Percentiles rank a stretch among this genome's conserved stretches.
Conservation (phyloP, 1,140 invertebrate genomes). For the Yoshiicerus persimilis region DNA sequence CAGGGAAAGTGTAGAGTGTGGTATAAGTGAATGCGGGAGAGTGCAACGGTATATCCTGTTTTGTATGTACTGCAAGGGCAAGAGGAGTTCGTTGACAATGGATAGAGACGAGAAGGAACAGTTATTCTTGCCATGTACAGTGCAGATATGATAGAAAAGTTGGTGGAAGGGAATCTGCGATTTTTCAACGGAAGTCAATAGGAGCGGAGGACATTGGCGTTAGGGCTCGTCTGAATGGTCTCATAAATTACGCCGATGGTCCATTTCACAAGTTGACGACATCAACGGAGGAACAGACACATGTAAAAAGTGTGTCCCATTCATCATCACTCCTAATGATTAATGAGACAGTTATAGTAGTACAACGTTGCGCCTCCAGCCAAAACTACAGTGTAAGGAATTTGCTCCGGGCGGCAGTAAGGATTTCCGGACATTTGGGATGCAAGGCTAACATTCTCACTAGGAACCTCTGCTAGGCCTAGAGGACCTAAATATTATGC, state of each 20-base stretch:
- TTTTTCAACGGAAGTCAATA: constrained; percentile 39
- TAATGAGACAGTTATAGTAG: constrained; percentile 37
- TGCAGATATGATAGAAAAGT: neutral
- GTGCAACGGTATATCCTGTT: neutral
- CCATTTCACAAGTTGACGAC: constrained; percentile 40
- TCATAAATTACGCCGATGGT: constrained; percentile 37
- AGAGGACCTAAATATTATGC: neutral
- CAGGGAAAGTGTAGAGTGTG: neutral
- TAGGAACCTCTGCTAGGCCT: neutral
- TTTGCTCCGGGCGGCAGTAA: constrained; percentile 25
- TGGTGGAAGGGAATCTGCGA: neutral
- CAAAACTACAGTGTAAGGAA: neutral
- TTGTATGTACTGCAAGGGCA: neutral
- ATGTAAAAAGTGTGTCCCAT: constrained; percentile 31
- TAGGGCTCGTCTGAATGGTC: constrained; percentile 25
- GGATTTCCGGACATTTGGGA: constrained; percentile 27
- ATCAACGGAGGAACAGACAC: constrained; percentile 29
- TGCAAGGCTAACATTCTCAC: neutral
- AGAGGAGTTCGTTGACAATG: constrained; percentile 7
- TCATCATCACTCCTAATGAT: constrained; percentile 35
- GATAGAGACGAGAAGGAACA: neutral
- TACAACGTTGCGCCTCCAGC: neutral
- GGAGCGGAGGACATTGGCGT: neutral
- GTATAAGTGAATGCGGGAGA: neutral
- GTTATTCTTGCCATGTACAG: neutral